phyloP scores from a whole-genome alignment of 2,113 vertebrate species.

The Pleuronectes platessa region DNA sequence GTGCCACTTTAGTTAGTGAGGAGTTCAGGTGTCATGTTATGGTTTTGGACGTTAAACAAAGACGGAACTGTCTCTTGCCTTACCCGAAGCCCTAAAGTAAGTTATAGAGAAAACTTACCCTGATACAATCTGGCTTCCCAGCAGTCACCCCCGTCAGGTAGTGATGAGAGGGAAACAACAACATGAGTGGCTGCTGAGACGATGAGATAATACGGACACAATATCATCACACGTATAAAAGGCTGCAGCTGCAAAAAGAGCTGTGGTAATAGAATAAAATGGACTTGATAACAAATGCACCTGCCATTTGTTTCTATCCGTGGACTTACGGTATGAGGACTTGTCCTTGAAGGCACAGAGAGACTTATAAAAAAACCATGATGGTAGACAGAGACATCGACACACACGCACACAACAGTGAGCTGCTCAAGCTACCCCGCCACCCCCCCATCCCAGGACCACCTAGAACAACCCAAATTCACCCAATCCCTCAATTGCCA shows the following conservation, averaged over 20 bases:
- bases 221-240: conserved; percentile 18
- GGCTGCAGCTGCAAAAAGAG: conserved; percentile 5
- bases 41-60: too few relatives aligned
- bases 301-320: neutral
- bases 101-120: neutral
- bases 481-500: conserved; percentile 60
- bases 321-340: too few relatives aligned
- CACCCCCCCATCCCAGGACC: neutral
- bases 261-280: conserved; percentile 8
- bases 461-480: conserved; percentile 48
- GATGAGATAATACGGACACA: neutral
- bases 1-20: too few relatives aligned
- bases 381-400: conserved; percentile 16
- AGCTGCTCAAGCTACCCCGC: conserved; percentile 28
- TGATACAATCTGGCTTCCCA: conserved; percentile 30
- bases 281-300: neutral
- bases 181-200: neutral
- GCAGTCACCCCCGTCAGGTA: neutral
- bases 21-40: too few relatives aligned
- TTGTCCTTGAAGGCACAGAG: neutral
- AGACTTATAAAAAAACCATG: neutral
- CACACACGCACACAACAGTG: neutral
- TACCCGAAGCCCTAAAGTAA: too few relatives aligned
- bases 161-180: conserved; percentile 1
- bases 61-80: too few relatives aligned